Evolutionary conservation across 2,113 vertebrate genomes (phyloP).

Genomic region (Motacilla alba): DNA sequence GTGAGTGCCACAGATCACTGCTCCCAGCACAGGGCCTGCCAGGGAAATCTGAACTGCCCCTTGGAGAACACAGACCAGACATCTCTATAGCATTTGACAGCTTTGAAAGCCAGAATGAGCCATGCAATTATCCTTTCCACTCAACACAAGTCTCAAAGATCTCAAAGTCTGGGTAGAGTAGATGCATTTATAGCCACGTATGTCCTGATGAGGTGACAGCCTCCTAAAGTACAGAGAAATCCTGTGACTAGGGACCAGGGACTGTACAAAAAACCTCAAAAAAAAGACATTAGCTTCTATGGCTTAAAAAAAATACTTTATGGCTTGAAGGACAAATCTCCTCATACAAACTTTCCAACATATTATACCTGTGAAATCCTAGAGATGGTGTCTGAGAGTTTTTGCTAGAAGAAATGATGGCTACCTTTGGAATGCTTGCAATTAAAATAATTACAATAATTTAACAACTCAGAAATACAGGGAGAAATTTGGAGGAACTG

Average conservation of each 20-base stretch:
- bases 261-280: not conserved
- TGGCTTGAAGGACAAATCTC: not conserved
- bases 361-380: not conserved
- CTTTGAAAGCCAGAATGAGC: not conserved
- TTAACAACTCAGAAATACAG: not conserved
- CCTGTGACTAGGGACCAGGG: not conserved
- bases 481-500: not conserved
- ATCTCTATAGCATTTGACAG: not conserved
- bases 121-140: not conserved
- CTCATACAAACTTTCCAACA: not conserved
- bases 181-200: rapidly evolving
- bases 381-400: not conserved
- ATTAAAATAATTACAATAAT: not conserved
- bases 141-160: not conserved
- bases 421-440: not conserved
- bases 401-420: not conserved
- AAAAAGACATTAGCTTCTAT: not conserved
- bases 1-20: not conserved
- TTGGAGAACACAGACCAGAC: not conserved
- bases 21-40: not conserved
- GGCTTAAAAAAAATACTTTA: not conserved
- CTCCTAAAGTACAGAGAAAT: not conserved
- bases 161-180: not conserved
- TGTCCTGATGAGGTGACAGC: not conserved
- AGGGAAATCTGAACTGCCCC: not conserved